Evolutionary conservation across 2,888 invertebrate species (phyloP).

Genomic region (Patella pellucida): DNA sequence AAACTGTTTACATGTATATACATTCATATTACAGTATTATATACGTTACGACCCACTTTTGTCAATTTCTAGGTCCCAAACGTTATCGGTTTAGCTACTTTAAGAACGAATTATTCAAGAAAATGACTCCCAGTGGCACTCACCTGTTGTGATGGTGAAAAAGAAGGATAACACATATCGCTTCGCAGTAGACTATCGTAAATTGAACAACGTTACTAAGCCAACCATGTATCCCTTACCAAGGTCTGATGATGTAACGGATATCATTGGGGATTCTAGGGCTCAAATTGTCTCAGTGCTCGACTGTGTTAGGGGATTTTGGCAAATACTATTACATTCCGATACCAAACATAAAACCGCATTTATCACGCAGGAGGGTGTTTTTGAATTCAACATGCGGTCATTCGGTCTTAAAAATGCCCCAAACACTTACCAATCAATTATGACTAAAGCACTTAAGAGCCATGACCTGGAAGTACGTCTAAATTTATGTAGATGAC

Average conservation of each 20-base stretch:
- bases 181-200: slow-evolving; percentile 38
- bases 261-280: slow-evolving; percentile 28
- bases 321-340: slow-evolving; percentile 31
- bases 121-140: slow-evolving; percentile 25
- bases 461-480: slow-evolving; percentile 38
- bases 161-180: slow-evolving; percentile 33
- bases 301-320: slow-evolving; percentile 34
- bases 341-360: slow-evolving; percentile 35
- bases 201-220: slow-evolving; percentile 32
- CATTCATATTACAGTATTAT: too few species aligned
- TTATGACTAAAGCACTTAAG: slow-evolving; percentile 35
- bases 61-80: too few species aligned
- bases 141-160: slow-evolving; percentile 36
- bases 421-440: slow-evolving; percentile 34
- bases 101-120: slow-evolving; percentile 22
- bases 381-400: slow-evolving; percentile 33
- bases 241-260: slow-evolving; percentile 34
- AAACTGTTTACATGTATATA: too few species aligned
- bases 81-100: too few species aligned
- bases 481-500: slow-evolving; percentile 18
- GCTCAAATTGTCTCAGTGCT: slow-evolving; percentile 22
- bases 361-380: slow-evolving; percentile 36
- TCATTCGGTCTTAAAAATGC: slow-evolving; percentile 43
- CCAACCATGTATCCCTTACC: slow-evolving; percentile 35
- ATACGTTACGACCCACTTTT: too few species aligned